A percentile compares a stretch with the other conserved stretches of the same genome.
Conservation (phyloP, 2,888 invertebrate species). For the Schizotus pectinicornis region DNA sequence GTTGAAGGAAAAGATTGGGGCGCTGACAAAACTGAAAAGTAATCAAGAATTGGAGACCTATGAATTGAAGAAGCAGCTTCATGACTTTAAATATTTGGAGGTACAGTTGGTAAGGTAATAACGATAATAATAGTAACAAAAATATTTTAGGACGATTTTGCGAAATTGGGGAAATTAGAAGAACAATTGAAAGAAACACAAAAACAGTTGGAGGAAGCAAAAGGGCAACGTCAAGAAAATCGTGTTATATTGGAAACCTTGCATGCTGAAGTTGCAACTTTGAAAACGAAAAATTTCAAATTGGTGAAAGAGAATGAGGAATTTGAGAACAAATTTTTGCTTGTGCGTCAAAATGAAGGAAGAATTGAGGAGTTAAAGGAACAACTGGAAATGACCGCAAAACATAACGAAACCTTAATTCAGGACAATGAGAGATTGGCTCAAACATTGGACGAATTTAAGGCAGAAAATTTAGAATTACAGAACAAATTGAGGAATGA, state of each 20-base stretch:
- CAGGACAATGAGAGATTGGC: slow-evolving; percentile 13
- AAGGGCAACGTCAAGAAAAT: slow-evolving; percentile 16
- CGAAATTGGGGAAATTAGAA: slow-evolving; percentile 20
- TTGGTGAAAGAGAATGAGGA: background rate
- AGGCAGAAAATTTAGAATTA: slow-evolving; percentile 10
- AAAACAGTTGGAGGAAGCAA: slow-evolving; percentile 25
- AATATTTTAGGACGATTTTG: too few relatives aligned
- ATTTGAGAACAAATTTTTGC: slow-evolving; percentile 3
- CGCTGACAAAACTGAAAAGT: slow-evolving; percentile 1
- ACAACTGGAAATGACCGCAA: slow-evolving; percentile 6
- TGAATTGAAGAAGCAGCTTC: slow-evolving; percentile 13
- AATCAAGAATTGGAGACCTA: slow-evolving; percentile 14
- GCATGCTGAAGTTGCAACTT: slow-evolving; percentile 16
- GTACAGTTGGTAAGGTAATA: too few relatives aligned
- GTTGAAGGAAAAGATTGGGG: slow-evolving; percentile 4
- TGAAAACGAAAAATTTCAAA: slow-evolving; percentile 4
- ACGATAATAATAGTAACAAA: too few relatives aligned
- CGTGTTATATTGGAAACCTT: slow-evolving; percentile 22
- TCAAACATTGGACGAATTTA: slow-evolving; percentile 16
- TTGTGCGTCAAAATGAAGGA: slow-evolving; percentile 14
- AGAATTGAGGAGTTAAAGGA: slow-evolving; percentile 22
- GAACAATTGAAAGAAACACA: slow-evolving; percentile 28
- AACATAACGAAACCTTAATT: slow-evolving; percentile 3
- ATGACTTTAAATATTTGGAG: background rate
- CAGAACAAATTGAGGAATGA: slow-evolving; percentile 15